Percentiles rank a stretch among this genome's conserved stretches.
Conservation (phyloP, 2,113 vertebrate species). For the Ophiodon elongatus region DNA sequence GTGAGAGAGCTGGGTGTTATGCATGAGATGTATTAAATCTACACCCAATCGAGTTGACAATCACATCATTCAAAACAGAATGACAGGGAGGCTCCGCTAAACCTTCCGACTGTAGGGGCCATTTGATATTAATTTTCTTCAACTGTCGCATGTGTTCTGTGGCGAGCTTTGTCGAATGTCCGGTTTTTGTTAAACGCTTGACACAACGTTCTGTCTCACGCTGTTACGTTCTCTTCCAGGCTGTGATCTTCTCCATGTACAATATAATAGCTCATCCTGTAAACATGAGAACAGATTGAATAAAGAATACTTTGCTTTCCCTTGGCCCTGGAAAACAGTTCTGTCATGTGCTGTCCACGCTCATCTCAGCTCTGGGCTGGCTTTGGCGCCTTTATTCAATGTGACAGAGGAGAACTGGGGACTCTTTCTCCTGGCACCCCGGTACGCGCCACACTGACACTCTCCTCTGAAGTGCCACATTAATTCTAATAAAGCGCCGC, state of each 20-base stretch:
- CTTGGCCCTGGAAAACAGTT: conserved; percentile 78
- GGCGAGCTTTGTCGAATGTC: conserved; percentile 28
- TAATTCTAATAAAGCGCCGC: conserved; percentile 87
- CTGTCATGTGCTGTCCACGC: conserved; percentile 84
- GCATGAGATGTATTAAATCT: conserved; percentile 39
- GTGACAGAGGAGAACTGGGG: conserved; percentile 86
- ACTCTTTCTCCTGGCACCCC: conserved; percentile 85
- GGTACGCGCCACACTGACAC: conserved; percentile 78
- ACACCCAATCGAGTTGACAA: conserved; percentile 51
- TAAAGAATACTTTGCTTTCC: conserved; percentile 83
- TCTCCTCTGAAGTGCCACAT: conserved; percentile 85
- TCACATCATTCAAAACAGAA: conserved; percentile 64
- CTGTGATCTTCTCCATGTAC: conserved; percentile 67
- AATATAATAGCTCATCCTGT: conserved; percentile 79
- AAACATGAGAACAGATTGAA: conserved; percentile 83
- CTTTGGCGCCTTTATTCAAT: conserved; percentile 79
- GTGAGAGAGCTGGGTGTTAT: conserved; percentile 55
- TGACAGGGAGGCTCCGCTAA: conserved; percentile 25
- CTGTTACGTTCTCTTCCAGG: conserved; percentile 31
- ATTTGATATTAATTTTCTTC: conserved; percentile 51
- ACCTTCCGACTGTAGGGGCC: conserved; percentile 13
- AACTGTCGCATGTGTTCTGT: conserved; percentile 33
- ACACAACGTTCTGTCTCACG: conserved; percentile 41
- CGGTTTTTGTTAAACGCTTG: conserved; percentile 37
- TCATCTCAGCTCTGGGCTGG: conserved; percentile 77